A percentile compares a stretch with the other conserved stretches of the same genome.
Conservation (phyloP, 1,140 invertebrate species). For the Drosophila varians region DNA sequence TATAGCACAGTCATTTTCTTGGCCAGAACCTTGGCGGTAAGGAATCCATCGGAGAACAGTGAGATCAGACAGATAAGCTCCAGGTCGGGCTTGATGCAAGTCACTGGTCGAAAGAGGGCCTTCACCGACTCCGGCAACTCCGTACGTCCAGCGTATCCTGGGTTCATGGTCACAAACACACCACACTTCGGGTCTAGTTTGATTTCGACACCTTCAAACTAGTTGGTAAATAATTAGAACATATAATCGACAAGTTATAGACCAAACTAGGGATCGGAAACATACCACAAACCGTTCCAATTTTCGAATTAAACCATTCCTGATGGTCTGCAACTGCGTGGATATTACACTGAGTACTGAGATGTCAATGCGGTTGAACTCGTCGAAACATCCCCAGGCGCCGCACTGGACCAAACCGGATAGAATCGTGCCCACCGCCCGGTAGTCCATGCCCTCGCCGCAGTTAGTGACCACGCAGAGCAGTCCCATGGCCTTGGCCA, state of each 20-base stretch:
- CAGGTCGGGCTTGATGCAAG: constrained; percentile 94
- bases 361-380: constrained; percentile 95
- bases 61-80: constrained; percentile 96
- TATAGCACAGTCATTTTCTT: constrained; percentile 97
- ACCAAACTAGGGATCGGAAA: no score
- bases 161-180: constrained; percentile 97
- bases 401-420: constrained; percentile 90
- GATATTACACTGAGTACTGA: constrained; percentile 96
- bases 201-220: constrained; percentile 95
- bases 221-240: neutral
- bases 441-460: constrained; percentile 95
- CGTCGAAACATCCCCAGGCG: constrained; percentile 96
- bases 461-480: constrained; percentile 96
- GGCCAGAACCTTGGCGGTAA: constrained; percentile 92
- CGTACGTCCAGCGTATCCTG: constrained; percentile 94
- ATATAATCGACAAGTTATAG: no score
- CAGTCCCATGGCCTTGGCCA: constrained; percentile 94
- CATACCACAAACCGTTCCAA: constrained; percentile 88
- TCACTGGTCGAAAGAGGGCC: constrained; percentile 94
- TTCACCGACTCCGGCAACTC: constrained; percentile 96
- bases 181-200: constrained; percentile 92
- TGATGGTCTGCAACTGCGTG: constrained; percentile 94
- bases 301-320: constrained; percentile 91
- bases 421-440: constrained; percentile 93
- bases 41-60: constrained; percentile 95